These are phyloP conservation scores for Drosophila arizonae DNA, from an alignment of 1,140 invertebrate genomes.

Conservation along the genomic window DNA sequence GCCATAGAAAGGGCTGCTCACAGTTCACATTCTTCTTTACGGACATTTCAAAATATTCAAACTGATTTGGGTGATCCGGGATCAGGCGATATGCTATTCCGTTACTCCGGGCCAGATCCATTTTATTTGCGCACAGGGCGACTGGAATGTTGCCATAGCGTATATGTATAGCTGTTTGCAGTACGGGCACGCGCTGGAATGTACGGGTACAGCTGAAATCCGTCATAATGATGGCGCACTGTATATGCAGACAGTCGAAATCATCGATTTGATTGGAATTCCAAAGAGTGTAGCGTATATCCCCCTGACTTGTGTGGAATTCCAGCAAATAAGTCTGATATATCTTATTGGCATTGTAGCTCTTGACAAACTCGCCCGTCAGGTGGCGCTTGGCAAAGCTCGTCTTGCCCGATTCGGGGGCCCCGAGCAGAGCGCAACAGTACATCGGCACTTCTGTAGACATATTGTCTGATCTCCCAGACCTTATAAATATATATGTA, in stretches of 20 bases:
- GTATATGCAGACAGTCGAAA: not conserved
- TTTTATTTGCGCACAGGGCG: conserved; percentile 4
- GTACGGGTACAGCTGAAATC: not conserved
- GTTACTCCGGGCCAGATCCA: not conserved
- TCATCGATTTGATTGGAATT: not conserved
- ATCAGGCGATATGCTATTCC: not conserved
- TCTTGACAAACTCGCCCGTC: conserved; percentile 7
- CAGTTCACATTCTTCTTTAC: not conserved
- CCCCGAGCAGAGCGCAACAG: not conserved
- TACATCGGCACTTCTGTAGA: not conserved
- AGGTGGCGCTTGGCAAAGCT: not conserved
- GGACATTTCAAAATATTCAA: conserved; percentile 6
- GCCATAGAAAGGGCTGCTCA: not conserved
- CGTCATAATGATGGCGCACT: conserved; percentile 8
- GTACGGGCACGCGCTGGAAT: not conserved
- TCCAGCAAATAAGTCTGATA: not conserved
- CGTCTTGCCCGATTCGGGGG: not conserved
- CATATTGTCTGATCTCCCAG: not conserved
- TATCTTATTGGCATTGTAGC: not conserved
- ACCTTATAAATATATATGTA: not conserved
- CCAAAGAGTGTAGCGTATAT: not conserved
- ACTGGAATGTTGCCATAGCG: not conserved
- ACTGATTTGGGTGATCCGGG: no score
- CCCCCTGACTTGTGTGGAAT: not conserved
- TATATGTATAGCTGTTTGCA: not conserved